Conservation (phyloP, 2,888 invertebrate genomes). For the Leptopilina myrica region DNA sequence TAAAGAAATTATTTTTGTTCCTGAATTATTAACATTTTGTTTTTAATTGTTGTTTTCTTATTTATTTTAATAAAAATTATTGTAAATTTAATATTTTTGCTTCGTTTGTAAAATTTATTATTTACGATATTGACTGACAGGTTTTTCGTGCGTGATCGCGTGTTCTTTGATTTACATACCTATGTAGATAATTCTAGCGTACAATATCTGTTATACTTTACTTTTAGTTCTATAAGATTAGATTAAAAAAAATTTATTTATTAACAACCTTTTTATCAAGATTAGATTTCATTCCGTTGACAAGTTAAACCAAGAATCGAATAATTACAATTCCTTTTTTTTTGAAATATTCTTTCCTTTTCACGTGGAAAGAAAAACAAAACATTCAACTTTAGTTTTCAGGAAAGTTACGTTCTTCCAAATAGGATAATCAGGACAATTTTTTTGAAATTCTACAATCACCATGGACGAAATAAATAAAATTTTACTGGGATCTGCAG, state of each 20-base stretch:
- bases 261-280: not conserved
- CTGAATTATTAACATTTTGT: no score
- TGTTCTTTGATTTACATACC: not conserved
- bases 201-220: not conserved
- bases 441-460: conserved; percentile 15
- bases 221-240: conserved; percentile 7
- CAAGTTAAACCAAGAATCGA: not conserved
- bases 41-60: not conserved
- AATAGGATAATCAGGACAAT: not conserved
- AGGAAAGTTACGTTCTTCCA: conserved; percentile 15
- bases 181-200: not conserved
- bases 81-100: not conserved
- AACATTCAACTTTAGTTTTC: not conserved
- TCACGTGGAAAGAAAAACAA: not conserved
- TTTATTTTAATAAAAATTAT: not conserved
- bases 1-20: no score
- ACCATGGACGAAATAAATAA: conserved; percentile 71
- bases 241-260: conserved; percentile 2
- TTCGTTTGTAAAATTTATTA: not conserved
- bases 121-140: not conserved
- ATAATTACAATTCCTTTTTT: not conserved
- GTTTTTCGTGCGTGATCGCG: not conserved
- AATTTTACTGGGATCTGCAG: conserved; percentile 67
- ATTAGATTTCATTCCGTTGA: not conserved
- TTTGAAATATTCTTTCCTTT: not conserved